Base-by-base conservation (phyloP, 2,797 vertebrate genomes). In the Acanthurus leucopareius region DNA sequence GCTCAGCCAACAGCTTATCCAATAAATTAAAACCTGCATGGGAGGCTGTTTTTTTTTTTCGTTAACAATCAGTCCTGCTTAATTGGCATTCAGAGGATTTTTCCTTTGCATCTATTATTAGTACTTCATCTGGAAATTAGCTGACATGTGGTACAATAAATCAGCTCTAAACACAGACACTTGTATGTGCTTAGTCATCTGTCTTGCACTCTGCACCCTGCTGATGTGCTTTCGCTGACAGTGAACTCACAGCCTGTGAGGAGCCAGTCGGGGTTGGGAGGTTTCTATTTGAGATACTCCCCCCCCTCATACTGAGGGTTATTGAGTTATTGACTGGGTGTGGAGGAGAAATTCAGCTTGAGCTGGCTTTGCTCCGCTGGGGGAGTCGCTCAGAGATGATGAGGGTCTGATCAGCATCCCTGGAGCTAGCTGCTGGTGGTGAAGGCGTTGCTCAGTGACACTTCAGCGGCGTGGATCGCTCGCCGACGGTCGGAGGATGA, bases 61-160 rank as follows among this genome's bases (percentile, higher is more conserved):
- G n/a, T 3, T 32, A 32, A 80, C 69, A 79, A 63, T 83, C 67
- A 66, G 8, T 75, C 32, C 48, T 38, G 42, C 44, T 66, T 83
- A 84, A 90, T 80, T 88, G 80, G 48, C 73, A 20, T 72, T 75
- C 72, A 66, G 71, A 72, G 57, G 44, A 45, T 77, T 75, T 76
- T 42, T 70, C 56, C 72, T 44, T 54, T 73, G 20, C 79, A 70
- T 84, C 64, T 54, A 53, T 79, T 77, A 15, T 17, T 68, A 53
- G 60, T 75, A 20, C 83, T 89, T 65, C 77, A 28, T 77, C 54
- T 75, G 72, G 74, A 80, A 79, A 80, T 65, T 32, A 73, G 59
- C 73, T 76, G 47, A 70, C 70, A 20, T 75, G 42, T 6, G 1
- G 60, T 69, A 73, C 69, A 54, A 86, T 83, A 78, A 84, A 79